Conservation (phyloP, 2,113 vertebrate genomes). For the human (Homo sapiens) region DNA sequence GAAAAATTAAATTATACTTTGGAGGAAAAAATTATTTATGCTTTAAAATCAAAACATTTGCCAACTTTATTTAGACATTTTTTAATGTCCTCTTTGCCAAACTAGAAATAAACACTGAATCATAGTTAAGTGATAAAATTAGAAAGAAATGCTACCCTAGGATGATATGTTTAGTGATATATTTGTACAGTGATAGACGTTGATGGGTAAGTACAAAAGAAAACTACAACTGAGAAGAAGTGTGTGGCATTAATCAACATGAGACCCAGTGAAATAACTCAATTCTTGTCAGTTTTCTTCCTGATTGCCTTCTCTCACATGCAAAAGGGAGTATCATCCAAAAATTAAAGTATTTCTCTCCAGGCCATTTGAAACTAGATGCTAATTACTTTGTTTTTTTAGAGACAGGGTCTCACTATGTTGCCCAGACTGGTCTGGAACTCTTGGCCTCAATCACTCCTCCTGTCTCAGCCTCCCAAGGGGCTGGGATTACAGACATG, state of each 20-base stretch:
- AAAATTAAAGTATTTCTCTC: slow-evolving; percentile 14
- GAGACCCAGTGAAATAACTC: background rate
- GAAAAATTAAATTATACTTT: slow-evolving; percentile 61
- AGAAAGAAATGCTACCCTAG: background rate
- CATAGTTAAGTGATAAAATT: slow-evolving; percentile 49
- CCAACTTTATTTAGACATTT: slow-evolving; percentile 68
- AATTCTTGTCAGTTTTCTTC: background rate
- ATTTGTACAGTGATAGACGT: background rate
- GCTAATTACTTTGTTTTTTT: background rate
- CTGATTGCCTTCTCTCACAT: background rate
- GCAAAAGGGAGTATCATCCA: background rate
- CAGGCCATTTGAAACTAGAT: background rate
- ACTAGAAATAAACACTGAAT: slow-evolving; percentile 63
- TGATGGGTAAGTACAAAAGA: background rate
- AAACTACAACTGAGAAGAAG: background rate
- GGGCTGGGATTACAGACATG: too few species aligned
- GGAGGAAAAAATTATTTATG: slow-evolving; percentile 44
- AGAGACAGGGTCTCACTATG: too few species aligned
- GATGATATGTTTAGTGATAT: background rate
- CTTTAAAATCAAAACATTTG: slow-evolving; percentile 75
- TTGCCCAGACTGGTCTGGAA: too few species aligned
- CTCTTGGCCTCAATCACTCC: too few species aligned
- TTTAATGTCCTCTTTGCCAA: slow-evolving; percentile 51
- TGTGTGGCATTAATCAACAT: background rate
- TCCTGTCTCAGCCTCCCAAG: too few species aligned